Evolutionary conservation across 2,888 invertebrate genomes (phyloP), one percentile per base, ranked within the genome.

Genomic region (Drosophila meridionalis): DNA sequence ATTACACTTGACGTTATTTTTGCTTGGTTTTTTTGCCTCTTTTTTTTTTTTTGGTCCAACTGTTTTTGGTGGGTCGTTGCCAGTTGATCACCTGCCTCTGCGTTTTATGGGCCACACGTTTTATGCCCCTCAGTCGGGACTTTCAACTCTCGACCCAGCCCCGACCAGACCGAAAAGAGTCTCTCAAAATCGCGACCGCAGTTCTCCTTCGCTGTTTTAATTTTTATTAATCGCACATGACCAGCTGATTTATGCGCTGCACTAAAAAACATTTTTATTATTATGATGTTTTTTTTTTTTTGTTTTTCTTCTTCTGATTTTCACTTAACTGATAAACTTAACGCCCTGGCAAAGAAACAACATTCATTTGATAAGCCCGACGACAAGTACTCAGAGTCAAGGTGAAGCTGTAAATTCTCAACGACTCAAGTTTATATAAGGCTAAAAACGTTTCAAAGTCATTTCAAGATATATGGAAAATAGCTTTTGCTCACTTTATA

Each of bases 161-260:
- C 63, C 60, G 38, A 7, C 14, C 30, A 55, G 3, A 50, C 80
- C 77, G 4, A 42, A 40, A 28, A 57, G 72, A 52, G 60, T 52
- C 58, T 38, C 56, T 38, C 30, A 56, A 42, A 42, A 38, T 69
- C 58, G 32, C 47, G 34, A 20, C 4, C 57, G 43, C 66, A 67
- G 30, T 42, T 53, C 71, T 59, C 72, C 78, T 72, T 71, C 61
- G 2, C 52, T 53, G 65, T 55, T 40, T 38, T 55, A 12, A 38
- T 40, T 88, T 89, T 88, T 90, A 88, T 88, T 89, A 88, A 88
- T 88, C 87, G 87, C 79, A 87, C 90, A 88, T 88, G 87, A 81
- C 89, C 87, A 76, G 58, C 84, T 90, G 90, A 90, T 88, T 88
- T 88, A 88, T 90, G 89, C 72, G 73, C 75, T 77, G 80, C 80